Evolutionary conservation across 2,113 vertebrate genomes (phyloP).

Genomic region (Hirundichthys speculiger): DNA sequence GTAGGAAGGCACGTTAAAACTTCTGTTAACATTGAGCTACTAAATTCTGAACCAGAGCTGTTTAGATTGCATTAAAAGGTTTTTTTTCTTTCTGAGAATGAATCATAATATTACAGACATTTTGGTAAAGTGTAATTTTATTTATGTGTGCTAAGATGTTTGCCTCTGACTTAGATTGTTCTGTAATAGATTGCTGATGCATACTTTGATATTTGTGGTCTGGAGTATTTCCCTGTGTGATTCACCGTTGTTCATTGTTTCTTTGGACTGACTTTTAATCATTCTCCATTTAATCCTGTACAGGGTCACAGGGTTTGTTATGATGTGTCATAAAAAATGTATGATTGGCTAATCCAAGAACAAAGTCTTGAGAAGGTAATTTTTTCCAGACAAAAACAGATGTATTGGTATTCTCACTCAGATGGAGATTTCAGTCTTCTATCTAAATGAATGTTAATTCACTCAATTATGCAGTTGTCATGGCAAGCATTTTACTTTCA

Average conservation of each 20-base stretch:
- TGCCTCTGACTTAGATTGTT: not conserved
- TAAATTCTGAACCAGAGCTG: not conserved
- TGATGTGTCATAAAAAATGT: not conserved
- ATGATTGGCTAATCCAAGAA: not conserved
- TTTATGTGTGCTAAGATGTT: not conserved
- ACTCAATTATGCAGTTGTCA: not conserved
- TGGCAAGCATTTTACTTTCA: not conserved
- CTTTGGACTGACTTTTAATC: not conserved
- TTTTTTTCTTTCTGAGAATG: too few relatives aligned
- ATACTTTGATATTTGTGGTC: too few relatives aligned
- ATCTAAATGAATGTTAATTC: slow-evolving; percentile 1
- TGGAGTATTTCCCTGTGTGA: too few relatives aligned
- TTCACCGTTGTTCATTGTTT: too few relatives aligned
- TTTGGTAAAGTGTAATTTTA: too few relatives aligned
- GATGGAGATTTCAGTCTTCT: not conserved
- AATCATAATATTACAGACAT: too few relatives aligned
- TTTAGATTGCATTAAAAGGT: not conserved
- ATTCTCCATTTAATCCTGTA: too few relatives aligned
- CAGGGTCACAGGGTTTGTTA: too few relatives aligned
- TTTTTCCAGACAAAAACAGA: not conserved
- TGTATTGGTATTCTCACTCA: not conserved
- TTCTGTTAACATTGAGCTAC: not conserved
- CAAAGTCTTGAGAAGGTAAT: not conserved
- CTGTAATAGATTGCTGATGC: too few relatives aligned
- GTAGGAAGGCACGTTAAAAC: not conserved